Conservation (phyloP, 2,888 invertebrate species). For the Himalopsyche japonica region DNA sequence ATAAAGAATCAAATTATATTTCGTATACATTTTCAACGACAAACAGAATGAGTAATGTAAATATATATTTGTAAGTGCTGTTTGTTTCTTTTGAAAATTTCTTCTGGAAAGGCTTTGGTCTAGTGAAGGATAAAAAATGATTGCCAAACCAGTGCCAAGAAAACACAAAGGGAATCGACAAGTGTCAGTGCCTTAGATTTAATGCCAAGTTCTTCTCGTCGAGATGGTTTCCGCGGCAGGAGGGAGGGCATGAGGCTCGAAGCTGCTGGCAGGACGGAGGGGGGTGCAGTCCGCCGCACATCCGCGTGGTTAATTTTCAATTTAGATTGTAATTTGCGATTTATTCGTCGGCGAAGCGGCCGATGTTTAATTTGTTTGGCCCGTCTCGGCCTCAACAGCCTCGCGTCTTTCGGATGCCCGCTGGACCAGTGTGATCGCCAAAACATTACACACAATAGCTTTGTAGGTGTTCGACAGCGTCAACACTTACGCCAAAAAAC, state of each 20-base stretch:
- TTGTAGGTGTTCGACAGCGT: background rate
- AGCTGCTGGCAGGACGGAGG: background rate
- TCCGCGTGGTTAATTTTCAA: conserved; percentile 60
- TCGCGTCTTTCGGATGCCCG: background rate
- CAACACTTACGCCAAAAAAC: background rate
- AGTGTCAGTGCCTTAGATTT: conserved; percentile 26
- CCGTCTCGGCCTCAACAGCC: conserved; percentile 26
- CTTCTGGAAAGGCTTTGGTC: background rate
- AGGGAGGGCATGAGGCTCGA: background rate
- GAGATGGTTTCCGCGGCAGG: background rate
- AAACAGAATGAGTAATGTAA: too few species aligned
- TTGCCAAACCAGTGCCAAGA: background rate
- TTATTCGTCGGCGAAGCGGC: conserved; percentile 44
- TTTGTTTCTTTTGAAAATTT: too few species aligned
- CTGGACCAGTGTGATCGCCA: conserved; percentile 16
- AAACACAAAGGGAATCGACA: conserved; percentile 11
- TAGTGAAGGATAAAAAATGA: background rate
- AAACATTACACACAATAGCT: conserved; percentile 8
- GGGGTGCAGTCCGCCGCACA: conserved; percentile 10
- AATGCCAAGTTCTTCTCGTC: conserved; percentile 3
- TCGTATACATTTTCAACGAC: too few species aligned
- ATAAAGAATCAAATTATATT: too few species aligned
- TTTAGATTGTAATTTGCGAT: conserved; percentile 65
- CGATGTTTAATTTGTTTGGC: conserved; percentile 34
- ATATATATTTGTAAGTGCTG: too few species aligned